A percentile compares a stretch with the other conserved stretches of the same genome.
phyloP scores from a whole-genome alignment of 2,797 vertebrate species.

The Petrocephalus sullivani region DNA sequence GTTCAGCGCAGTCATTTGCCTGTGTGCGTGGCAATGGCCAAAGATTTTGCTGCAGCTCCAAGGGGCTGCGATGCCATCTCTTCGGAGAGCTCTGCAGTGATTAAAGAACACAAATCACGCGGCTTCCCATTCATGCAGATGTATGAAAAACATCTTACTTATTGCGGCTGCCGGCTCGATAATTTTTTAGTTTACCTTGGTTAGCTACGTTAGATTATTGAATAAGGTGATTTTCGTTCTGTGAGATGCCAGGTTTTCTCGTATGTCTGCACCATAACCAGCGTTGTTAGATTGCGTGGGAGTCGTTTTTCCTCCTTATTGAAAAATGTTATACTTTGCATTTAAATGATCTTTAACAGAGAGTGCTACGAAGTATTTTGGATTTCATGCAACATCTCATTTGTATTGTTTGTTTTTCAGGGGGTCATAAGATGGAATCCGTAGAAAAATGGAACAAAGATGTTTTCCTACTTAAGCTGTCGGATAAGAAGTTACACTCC shows the following conservation, averaged over 20 bases:
- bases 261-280: not conserved
- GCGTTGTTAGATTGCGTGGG: constrained; percentile 12
- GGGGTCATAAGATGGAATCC: constrained; percentile 58
- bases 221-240: not conserved
- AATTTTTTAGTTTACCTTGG: not conserved
- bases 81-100: constrained; percentile 2
- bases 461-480: constrained; percentile 40
- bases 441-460: constrained; percentile 54
- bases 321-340: not conserved
- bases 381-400: not conserved
- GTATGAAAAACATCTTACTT: not conserved
- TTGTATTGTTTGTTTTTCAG: constrained; percentile 39
- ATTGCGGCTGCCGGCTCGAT: not conserved
- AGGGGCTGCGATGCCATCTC: not conserved
- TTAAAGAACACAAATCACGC: not conserved
- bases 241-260: not conserved
- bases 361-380: not conserved
- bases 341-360: not conserved
- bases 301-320: not conserved
- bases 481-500: constrained; percentile 45
- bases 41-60: constrained; percentile 5
- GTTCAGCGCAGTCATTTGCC: not conserved
- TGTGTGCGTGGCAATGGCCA: not conserved
- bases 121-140: constrained; percentile 1
- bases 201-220: not conserved